Evolutionary conservation across 1,140 invertebrate genomes (phyloP), one percentile per base, ranked within the genome.

Genomic region (Pteromalus puparum): DNA sequence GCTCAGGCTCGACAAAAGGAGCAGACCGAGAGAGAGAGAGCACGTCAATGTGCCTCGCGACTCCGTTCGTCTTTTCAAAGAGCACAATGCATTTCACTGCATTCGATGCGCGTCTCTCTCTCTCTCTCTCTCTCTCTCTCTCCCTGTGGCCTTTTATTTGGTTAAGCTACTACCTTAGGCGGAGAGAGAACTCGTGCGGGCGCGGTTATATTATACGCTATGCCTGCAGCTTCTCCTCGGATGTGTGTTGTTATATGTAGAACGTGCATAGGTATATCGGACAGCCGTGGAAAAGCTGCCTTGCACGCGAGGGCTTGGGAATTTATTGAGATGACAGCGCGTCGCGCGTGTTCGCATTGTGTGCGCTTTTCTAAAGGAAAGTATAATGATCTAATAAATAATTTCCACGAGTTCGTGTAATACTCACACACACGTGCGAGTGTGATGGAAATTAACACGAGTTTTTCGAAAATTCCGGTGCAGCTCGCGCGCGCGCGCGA

Each of bases 311-410:
- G n/a, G 38, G 38, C 65, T 34, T 75, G 21, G 28, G 30, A 38
- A 82, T 82, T 82, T 79, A 79, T 79, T 68, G 77, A 68, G 77
- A 42, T 34, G 76, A 61, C 76, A 30, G n/a, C 76, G 24, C n/a
- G 26, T 0, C 1, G 70, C 65, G n/a, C 26, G 72, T 18, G 53
- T 61, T 5, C 53, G 28, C 26, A 70, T 28, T 70, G 28, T 26
- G 12, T 5, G 3, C 26, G 65, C 65, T 30, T 30, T 26, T 13
- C 74, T 76, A 24, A 77, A 24, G 13, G 30, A 53, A 15, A 53
- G 46, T 28, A 24, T 61, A 38, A 38, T 21, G 77, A 79, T n/a
- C 77, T 42, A 79, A 79, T 67, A 67, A 65, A 79, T 67, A 79
- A 79, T 67, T 79, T 77, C 26, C 4, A 18, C 9, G 9, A 53